Conservation (phyloP, 2,113 vertebrate species). For the Nerophis lumbriciformis region DNA sequence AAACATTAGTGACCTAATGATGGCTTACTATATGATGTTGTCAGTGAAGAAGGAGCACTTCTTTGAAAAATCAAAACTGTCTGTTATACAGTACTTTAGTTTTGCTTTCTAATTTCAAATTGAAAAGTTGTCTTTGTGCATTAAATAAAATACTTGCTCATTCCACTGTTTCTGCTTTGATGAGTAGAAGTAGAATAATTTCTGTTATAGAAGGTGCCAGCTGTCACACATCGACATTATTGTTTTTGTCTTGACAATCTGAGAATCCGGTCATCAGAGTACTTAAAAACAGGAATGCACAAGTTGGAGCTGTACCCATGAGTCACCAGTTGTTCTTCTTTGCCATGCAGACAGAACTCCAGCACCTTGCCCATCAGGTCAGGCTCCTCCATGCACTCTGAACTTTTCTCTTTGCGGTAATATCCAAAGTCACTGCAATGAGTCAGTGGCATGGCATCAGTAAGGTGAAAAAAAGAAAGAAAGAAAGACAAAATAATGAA, state of each 20-base stretch:
- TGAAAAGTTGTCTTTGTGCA: too few relatives aligned
- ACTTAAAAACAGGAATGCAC: too few relatives aligned
- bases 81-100: too few relatives aligned
- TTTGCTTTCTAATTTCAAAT: too few relatives aligned
- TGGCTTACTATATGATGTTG: neutral
- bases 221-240: too few relatives aligned
- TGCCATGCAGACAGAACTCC: conserved; percentile 85
- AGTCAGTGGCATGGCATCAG: neutral
- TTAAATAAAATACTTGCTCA: too few relatives aligned
- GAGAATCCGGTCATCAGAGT: too few relatives aligned
- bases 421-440: conserved; percentile 87
- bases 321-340: conserved; percentile 82
- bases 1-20: conserved; percentile 16
- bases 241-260: too few relatives aligned
- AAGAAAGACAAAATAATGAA: neutral
- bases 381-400: conserved; percentile 81
- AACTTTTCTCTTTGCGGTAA: conserved; percentile 85
- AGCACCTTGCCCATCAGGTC: conserved; percentile 84
- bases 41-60: neutral
- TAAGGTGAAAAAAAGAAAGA: neutral
- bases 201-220: too few relatives aligned
- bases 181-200: too few relatives aligned
- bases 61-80: too few relatives aligned
- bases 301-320: conserved; percentile 70
- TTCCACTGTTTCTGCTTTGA: too few relatives aligned